Conservation (phyloP, 2,797 vertebrate genomes). For the Sphenodon punctatus region DNA sequence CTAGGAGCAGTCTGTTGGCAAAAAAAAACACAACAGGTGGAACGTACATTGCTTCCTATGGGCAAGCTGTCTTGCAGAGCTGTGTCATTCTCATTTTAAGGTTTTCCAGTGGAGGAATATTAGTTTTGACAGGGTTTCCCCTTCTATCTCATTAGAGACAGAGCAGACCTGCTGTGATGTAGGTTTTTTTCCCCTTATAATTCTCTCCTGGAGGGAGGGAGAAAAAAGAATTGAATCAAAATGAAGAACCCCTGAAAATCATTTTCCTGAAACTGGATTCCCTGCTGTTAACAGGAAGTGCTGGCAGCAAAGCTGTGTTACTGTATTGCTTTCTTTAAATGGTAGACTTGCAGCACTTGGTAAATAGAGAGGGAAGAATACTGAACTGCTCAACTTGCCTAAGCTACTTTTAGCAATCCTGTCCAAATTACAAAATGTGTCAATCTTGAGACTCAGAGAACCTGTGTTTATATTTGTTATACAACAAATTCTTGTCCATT, state of each 20-base stretch:
- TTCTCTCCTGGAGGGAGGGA: conserved; percentile 15
- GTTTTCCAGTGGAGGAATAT: background rate
- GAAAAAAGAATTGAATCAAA: conserved; percentile 39
- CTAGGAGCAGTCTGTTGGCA: background rate
- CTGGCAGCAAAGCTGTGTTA: background rate
- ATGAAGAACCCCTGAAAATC: conserved; percentile 29
- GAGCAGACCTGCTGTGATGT: conserved; percentile 19
- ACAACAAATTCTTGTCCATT: too few species aligned
- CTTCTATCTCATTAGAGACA: conserved; percentile 50
- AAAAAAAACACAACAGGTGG: background rate
- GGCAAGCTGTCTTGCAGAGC: background rate
- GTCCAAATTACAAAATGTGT: background rate
- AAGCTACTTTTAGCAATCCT: background rate
- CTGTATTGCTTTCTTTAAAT: conserved; percentile 17
- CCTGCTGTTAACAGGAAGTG: background rate
- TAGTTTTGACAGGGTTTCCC: conserved; percentile 42
- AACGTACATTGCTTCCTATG: background rate
- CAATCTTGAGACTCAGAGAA: background rate
- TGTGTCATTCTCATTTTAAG: conserved; percentile 29
- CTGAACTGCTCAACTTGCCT: background rate
- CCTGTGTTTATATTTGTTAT: background rate
- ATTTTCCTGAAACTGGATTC: conserved; percentile 5
- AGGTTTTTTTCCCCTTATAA: background rate
- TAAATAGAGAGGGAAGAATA: background rate
- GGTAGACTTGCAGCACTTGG: background rate